Conservation (phyloP, 2,888 invertebrate genomes). For the Pasiphila rectangulata region DNA sequence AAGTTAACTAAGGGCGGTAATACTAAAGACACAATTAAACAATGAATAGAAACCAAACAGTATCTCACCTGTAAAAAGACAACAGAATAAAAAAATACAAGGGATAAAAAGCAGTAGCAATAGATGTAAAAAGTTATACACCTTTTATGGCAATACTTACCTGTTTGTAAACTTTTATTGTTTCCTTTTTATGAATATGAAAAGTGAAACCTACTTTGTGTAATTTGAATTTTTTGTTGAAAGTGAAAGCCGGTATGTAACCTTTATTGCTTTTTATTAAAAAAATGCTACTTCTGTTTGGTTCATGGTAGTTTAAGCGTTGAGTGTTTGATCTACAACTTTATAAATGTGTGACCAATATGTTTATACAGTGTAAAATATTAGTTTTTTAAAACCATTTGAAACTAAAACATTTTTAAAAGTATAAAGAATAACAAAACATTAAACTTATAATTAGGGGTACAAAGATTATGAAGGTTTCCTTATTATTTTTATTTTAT, state of each 20-base stretch:
- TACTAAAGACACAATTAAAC: constrained; percentile 21
- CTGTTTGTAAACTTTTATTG: constrained; percentile 47
- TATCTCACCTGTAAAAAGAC: constrained; percentile 29
- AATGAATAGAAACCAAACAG: constrained; percentile 14
- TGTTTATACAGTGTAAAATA: too few relatives aligned
- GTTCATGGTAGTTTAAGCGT: neutral
- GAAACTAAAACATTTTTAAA: too few relatives aligned
- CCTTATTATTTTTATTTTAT: too few relatives aligned
- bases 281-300: constrained; percentile 6
- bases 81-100: constrained; percentile 26
- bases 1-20: constrained; percentile 9
- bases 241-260: constrained; percentile 58
- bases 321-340: too few relatives aligned
- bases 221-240: constrained; percentile 55
- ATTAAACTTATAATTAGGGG: too few relatives aligned
- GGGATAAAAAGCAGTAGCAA: constrained; percentile 41
- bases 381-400: too few relatives aligned
- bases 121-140: constrained; percentile 40
- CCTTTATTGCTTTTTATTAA: constrained; percentile 38
- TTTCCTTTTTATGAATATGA: constrained; percentile 49
- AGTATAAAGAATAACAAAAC: too few relatives aligned
- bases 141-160: constrained; percentile 39
- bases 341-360: too few relatives aligned
- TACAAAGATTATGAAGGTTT: too few relatives aligned
- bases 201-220: constrained; percentile 56